Percentiles rank a stretch among this genome's conserved stretches.
Conservation (phyloP, 2,797 vertebrate species). For the Discoglossus pictus region DNA sequence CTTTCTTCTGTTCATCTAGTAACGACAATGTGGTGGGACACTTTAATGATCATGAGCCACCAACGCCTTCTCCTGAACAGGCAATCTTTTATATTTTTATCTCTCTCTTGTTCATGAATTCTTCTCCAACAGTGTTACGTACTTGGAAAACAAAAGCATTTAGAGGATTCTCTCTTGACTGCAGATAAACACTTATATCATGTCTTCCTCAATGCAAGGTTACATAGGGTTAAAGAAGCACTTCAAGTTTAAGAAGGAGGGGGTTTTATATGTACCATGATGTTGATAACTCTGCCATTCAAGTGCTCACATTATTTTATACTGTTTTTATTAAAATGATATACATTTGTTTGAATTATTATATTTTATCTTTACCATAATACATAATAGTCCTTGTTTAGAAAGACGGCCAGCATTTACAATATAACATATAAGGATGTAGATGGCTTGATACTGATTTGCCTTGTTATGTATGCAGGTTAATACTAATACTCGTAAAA, state of each 20-base stretch:
- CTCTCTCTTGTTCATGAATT: background rate
- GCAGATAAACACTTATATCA: background rate
- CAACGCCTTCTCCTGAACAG: background rate
- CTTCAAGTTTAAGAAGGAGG: constrained; percentile 4
- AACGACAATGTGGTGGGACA: constrained; percentile 1
- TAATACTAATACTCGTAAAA: too few species aligned
- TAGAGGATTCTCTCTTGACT: too few species aligned
- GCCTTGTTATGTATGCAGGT: too few species aligned
- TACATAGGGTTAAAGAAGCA: constrained; percentile 19
- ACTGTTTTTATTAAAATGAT: too few species aligned
- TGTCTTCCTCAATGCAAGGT: constrained; percentile 6
- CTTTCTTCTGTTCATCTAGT: constrained; percentile 5
- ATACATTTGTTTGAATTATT: too few species aligned
- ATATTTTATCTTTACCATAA: too few species aligned
- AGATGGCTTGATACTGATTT: too few species aligned
- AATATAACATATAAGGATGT: too few species aligned
- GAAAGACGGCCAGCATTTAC: too few species aligned
- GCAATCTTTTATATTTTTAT: background rate
- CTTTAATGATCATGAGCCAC: constrained; percentile 6
- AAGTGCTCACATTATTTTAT: background rate
- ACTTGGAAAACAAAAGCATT: constrained; percentile 3
- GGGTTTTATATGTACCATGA: constrained; percentile 2
- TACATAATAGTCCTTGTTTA: too few species aligned
- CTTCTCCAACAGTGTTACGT: background rate
- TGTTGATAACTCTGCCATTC: background rate